Evolutionary conservation across 2,888 invertebrate genomes (phyloP).

Genomic region (Hypomecis atomaria): DNA sequence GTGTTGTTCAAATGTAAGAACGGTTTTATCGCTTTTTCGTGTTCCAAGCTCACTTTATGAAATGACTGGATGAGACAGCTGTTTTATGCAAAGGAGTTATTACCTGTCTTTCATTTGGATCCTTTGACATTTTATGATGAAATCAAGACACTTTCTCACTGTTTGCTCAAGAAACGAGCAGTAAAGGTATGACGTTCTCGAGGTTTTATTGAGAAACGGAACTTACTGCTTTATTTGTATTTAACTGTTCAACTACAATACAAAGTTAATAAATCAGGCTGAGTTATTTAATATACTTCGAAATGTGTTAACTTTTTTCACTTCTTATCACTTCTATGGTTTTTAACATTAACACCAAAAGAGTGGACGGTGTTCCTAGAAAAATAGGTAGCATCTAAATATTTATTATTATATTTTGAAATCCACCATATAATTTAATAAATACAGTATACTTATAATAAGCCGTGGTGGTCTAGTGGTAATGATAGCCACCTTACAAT

Average conservation of each 20-base stretch:
- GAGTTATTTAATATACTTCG: no score
- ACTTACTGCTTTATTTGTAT: background rate
- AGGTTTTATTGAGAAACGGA: slow-evolving; percentile 13
- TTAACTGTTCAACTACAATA: background rate
- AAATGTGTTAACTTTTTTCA: no score
- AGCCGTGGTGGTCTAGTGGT: no score
- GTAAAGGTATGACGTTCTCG: slow-evolving; percentile 16
- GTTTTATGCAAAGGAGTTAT: slow-evolving; percentile 43
- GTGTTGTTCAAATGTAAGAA: slow-evolving; percentile 41
- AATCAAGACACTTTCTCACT: slow-evolving; percentile 28
- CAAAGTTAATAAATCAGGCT: no score
- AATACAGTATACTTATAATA: no score
- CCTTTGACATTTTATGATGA: slow-evolving; percentile 30
- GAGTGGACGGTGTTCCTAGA: no score
- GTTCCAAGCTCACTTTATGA: slow-evolving; percentile 41
- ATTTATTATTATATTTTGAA: no score
- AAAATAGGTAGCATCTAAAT: no score
- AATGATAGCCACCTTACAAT: no score
- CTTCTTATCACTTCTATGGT: no score
- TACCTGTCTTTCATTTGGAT: slow-evolving; percentile 39
- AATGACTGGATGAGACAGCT: slow-evolving; percentile 42
- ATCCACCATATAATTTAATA: no score
- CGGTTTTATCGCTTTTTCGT: slow-evolving; percentile 47
- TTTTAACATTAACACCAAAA: no score
- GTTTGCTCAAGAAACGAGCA: slow-evolving; percentile 23